Conservation (phyloP, 2,797 vertebrate species). For the Loris lydekkerianus region DNA sequence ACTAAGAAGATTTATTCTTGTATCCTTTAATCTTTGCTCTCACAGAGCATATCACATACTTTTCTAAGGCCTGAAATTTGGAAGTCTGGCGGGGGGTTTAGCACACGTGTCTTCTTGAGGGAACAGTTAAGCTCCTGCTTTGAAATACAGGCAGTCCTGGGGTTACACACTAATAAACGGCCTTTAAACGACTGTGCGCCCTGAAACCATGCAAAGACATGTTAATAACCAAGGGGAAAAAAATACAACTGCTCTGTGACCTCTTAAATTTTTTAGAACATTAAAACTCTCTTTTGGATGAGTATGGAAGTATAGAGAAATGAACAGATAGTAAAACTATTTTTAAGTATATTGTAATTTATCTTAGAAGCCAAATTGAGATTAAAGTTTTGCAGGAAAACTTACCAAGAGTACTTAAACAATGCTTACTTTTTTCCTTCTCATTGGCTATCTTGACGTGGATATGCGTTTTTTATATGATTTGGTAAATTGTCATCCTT, state of each 20-base stretch:
- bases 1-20: constrained; percentile 80
- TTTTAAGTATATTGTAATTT: not conserved
- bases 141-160: not conserved
- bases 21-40: constrained; percentile 75
- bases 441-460: not conserved
- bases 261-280: not conserved
- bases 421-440: not conserved
- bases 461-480: not conserved
- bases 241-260: not conserved
- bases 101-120: not conserved
- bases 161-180: not conserved
- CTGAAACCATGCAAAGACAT: not conserved
- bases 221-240: not conserved
- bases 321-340: not conserved
- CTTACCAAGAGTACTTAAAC: not conserved
- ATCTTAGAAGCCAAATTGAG: not conserved
- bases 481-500: not conserved
- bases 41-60: constrained; percentile 58
- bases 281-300: not conserved
- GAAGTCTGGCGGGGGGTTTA: constrained; percentile 21
- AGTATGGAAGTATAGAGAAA: not conserved
- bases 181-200: not conserved
- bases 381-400: constrained; percentile 27
- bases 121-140: not conserved
- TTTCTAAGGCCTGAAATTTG: constrained; percentile 34